Evolutionary conservation across 2,888 invertebrate species (phyloP), one percentile per base, ranked within the genome.

Genomic region (Tenthredo scrophulariae): DNA sequence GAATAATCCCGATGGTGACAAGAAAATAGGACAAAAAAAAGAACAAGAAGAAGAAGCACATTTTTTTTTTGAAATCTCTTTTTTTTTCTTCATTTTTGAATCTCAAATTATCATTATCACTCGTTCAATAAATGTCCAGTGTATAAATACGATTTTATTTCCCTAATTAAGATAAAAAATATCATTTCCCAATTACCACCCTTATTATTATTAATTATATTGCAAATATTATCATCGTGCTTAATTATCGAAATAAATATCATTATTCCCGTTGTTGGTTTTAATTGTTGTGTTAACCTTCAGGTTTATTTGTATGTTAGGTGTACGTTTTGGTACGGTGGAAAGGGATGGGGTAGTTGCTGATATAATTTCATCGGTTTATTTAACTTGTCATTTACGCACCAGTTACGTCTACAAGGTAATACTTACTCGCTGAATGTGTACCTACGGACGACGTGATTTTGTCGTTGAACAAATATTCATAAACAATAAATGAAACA

Each of bases 331-430:
- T 54, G n/a, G 54, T 54, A 54, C n/a, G 50, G 1, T 18, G 18
- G 5, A 18, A 54, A 29, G 15, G 72, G 18, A 18, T 15, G 74
- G 74, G 37, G 43, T 40, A 1, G 74, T 10, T 67, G 46, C 4
- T 15, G 46, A 29, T 40, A 43, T 33, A 72, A 74, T 43, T 74
- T 74, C 74, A 74, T 43, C 43, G 40, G 40, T 1, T 40, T 46
- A n/a, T 74, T 74, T 74, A 43, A 74, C 43, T 74, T 46, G 40
- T 43, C 74, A 26, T 74, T 67, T 67, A 18, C 67, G 33, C 15
- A 18, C 29, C 13, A 67, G 33, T 67, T 67, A 26, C 33, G 22
- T 37, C n/a, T 37, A 18, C 74, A n/a, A 54, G 18, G 7, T 54
- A 50, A 43, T 43, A 43, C 40, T 9, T 7, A 43, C 40, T 43